Evolutionary conservation across 64 coral and sea anemone species (phyloP).

Genomic region (Exaiptasia diaphana): DNA sequence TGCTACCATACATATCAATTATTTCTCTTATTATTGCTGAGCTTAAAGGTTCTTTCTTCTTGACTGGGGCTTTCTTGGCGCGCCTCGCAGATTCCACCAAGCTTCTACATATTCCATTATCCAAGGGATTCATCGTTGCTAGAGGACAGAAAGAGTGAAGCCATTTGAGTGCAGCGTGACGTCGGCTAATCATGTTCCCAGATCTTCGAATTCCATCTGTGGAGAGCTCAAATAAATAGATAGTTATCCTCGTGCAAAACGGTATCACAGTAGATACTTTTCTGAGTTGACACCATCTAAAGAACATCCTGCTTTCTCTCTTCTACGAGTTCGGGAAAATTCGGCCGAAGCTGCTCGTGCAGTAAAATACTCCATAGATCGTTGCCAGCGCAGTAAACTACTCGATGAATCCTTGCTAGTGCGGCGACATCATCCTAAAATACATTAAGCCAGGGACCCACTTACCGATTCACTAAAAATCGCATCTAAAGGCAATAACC

Average conservation of each 20-base stretch:
- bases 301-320: constrained; percentile 14
- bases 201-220: too few relatives aligned
- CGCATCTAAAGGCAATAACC: not conserved
- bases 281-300: not conserved
- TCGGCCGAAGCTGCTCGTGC: too few relatives aligned
- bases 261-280: not conserved
- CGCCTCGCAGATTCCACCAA: not conserved
- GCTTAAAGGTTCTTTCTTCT: too few relatives aligned
- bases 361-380: too few relatives aligned
- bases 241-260: not conserved
- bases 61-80: not conserved
- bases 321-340: too few relatives aligned
- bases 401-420: too few relatives aligned
- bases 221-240: not conserved
- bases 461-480: too few relatives aligned
- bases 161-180: not conserved
- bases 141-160: not conserved
- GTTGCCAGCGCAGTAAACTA: too few relatives aligned
- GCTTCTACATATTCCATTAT: not conserved
- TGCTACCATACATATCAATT: not conserved
- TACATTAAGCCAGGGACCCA: too few relatives aligned
- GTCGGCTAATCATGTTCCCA: not conserved
- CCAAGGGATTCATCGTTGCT: not conserved
- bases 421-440: too few relatives aligned
- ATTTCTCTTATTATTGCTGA: too few relatives aligned